Conservation (phyloP, 2,797 vertebrate genomes). For the Cyclura pinguis region DNA sequence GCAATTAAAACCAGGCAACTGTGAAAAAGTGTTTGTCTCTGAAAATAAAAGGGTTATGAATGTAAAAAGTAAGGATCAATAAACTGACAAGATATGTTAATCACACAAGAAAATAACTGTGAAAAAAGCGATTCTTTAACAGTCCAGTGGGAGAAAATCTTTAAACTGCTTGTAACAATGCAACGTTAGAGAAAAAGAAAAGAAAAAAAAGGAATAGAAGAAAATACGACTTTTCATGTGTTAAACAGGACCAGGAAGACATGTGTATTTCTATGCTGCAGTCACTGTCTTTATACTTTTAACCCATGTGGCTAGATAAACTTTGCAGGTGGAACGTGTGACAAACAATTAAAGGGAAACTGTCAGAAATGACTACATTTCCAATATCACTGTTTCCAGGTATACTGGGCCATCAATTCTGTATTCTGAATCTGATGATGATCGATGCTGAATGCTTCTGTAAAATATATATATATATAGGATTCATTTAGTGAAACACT, state of each 20-base stretch:
- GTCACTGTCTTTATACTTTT: not conserved
- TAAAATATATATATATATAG: not conserved
- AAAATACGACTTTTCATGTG: conserved; percentile 58
- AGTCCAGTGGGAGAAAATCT: not conserved
- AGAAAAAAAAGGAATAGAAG: conserved; percentile 32
- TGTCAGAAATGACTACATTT: conserved; percentile 8
- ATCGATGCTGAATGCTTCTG: not conserved
- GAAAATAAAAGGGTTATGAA: conserved; percentile 64
- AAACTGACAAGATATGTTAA: conserved; percentile 53
- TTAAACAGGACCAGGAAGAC: conserved; percentile 38
- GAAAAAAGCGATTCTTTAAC: conserved; percentile 8
- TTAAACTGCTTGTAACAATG: conserved; percentile 57
- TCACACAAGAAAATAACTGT: not conserved
- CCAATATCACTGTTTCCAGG: conserved; percentile 12
- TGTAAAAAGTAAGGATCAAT: conserved; percentile 61
- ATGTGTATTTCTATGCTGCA: conserved; percentile 27
- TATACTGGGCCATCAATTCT: not conserved
- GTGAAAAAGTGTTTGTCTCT: conserved; percentile 58
- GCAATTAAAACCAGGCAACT: conserved; percentile 56
- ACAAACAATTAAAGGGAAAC: conserved; percentile 32
- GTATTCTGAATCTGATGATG: not conserved
- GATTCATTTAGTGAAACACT: conserved; percentile 12
- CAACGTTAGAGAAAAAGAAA: not conserved
- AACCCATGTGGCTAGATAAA: not conserved
- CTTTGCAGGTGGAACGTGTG: not conserved